Evolutionary conservation across 2,888 invertebrate species (phyloP), one percentile per base, ranked within the genome.

Genomic region (Fabriciana adippe): DNA sequence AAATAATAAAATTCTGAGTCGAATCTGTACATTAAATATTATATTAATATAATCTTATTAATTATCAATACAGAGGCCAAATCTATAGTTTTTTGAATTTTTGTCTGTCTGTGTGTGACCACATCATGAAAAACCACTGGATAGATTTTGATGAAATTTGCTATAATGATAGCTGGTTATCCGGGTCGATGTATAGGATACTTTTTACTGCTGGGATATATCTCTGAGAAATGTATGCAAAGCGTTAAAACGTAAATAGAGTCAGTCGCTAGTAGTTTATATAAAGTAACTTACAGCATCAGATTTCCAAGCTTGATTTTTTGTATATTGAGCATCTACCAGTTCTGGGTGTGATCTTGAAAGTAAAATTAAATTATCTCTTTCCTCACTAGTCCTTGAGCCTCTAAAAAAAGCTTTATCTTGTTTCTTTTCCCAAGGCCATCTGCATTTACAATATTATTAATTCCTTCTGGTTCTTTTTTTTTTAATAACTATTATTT

Each of bases 221-320:
- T 26, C 26, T 26, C 26, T 26, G 5, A 26, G 26, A 26, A 26
- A 26, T 26, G 3, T 26, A 26, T 26, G 4, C 26, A 26, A 26
- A 26, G 26, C 4, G 26, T 26, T 26, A 26, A 26, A 26, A 26
- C 26, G 3, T 26, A 26, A 26, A 3, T 26, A 26, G 5, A 4
- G 26, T 26, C 4, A 26, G 11, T 41, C 2, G 11, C 8, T 3
- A 1, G 1, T 41, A 60, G 41, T 47, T 13, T 8, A 8, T n/a
- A 35, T 26, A 53, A 47, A 53, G 35, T 53, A 18, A 68, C 80
- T 83, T 91, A 96, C 97, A 78, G 94, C 95, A 73, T 96, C 96
- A 6, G 98, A 98, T 89, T 97, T 99, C 99, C 99, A 99, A 0
- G 99, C 99, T 91, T 99, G 99, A 88, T 99, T 99, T 89, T 98